Base-by-base conservation (phyloP, 2,797 vertebrate genomes). In the Phalloptychus januarius region DNA sequence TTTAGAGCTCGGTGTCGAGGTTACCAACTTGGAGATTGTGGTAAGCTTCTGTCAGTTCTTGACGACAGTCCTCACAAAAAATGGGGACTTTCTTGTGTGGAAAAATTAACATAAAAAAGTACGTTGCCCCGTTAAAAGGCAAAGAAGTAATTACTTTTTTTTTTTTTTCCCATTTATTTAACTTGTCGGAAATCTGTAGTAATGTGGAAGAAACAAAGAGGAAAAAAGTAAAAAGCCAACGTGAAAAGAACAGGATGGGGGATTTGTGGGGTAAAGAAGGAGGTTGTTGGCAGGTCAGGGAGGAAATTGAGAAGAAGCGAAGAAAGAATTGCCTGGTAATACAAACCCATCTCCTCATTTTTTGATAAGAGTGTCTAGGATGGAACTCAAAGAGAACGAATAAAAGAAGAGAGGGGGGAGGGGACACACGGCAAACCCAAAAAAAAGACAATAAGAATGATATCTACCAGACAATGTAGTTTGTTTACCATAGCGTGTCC, bases 401-500 rank as follows among this genome's bases (percentile, higher is more conserved):
- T 94, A 94, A 94, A 94, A 95, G 92, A 95, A 94, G 92, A 92
- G 88, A 91, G 93, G 92, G 92, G 92, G 96, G 95, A 93, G 95
- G 96, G 96, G 97, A 98, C 97, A 99, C 98, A 99, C 97, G 97
- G 97, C 98, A 99, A 99, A 99, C 97, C 98, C 98, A 99, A 96
- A 96, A 96, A 95, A 95, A 96, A 95, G 95, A 96, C 94, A 95
- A 95, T 96, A 95, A 95, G 94, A 95, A 95, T 96, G 98, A 99
- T 99, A 99, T 99, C 98, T 99, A 99, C 98, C 98, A 99, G 97
- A 99, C 98, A 99, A 98, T 99, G 98, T 97, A 99, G 98, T 99
- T 98, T 99, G 98, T 99, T 99, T 99, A 99, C 98, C 98, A 99
- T 99, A 99, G 98, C 98, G 98, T 99, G 97, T 99, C 98, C 98